Evolutionary conservation across 1,140 invertebrate genomes (phyloP).

Genomic region (Caenorhabditis latens): DNA sequence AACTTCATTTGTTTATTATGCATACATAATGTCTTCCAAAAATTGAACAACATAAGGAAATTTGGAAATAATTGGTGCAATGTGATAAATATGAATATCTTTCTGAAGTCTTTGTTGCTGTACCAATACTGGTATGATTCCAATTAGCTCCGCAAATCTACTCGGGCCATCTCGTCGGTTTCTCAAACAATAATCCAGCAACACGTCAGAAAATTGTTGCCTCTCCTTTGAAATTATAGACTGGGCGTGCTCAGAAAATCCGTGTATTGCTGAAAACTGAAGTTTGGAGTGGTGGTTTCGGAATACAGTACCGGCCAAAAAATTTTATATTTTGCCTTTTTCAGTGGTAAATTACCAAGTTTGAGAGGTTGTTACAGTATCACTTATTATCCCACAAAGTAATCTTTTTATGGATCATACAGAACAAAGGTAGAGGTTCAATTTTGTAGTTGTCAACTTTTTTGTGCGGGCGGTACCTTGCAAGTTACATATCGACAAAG

Average conservation of each 20-base stretch:
- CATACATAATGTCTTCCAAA: conserved; percentile 3
- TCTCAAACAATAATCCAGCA: neutral
- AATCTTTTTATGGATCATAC: no score
- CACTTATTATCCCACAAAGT: no score
- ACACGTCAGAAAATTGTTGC: neutral
- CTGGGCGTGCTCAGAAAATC: neutral
- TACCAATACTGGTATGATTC: neutral
- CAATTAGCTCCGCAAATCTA: neutral
- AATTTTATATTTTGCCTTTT: no score
- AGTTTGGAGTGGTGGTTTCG: neutral
- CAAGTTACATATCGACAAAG: no score
- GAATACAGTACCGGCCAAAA: no score
- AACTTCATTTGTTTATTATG: neutral
- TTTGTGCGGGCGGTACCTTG: no score
- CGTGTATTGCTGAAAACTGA: neutral
- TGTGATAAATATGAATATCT: conserved; percentile 7
- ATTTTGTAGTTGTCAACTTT: no score
- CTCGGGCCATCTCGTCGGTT: neutral
- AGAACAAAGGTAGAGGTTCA: no score
- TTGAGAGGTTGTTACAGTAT: no score
- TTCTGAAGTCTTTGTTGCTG: neutral
- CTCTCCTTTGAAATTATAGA: neutral
- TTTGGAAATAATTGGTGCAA: neutral
- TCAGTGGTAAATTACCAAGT: no score
- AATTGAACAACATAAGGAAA: neutral